Evolutionary conservation across 1,140 invertebrate genomes (phyloP).

Genomic region (Procambarus clarkii): DNA sequence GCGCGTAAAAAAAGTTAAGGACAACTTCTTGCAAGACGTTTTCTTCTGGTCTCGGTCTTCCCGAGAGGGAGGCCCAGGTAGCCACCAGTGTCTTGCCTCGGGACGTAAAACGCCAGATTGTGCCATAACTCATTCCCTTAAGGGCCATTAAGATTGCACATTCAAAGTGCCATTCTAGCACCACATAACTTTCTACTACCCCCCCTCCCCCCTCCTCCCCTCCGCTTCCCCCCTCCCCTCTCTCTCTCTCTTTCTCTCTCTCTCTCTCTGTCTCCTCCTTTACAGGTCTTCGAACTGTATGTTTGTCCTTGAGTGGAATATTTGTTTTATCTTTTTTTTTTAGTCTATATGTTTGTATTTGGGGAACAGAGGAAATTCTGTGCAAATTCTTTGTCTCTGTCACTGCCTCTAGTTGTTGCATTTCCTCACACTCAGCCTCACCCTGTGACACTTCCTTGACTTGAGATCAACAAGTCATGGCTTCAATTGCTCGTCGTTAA

Average conservation of each 20-base stretch:
- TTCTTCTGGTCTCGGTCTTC: conserved; percentile 9
- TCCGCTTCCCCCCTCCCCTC: no score
- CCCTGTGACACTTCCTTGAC: not conserved
- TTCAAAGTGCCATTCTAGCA: conserved; percentile 67
- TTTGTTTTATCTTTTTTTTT: not conserved
- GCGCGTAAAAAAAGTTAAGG: not conserved
- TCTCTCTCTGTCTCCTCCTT: no score
- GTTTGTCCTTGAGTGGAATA: no score
- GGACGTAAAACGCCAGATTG: conserved; percentile 68
- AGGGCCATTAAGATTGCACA: conserved; percentile 70
- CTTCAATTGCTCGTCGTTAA: no score
- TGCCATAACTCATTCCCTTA: conserved; percentile 69
- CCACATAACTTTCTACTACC: conserved; percentile 49
- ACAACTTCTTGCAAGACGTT: conserved; percentile 22
- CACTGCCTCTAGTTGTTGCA: not conserved
- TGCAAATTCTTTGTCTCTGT: not conserved
- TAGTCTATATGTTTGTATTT: not conserved
- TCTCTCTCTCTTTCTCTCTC: no score
- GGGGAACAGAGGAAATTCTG: no score
- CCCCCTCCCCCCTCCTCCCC: not conserved
- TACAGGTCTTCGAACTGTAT: no score
- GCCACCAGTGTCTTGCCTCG: conserved; percentile 28
- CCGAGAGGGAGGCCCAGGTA: conserved; percentile 38
- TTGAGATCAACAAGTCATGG: no score
- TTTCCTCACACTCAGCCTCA: not conserved